These are phyloP conservation scores for Sander vitreus DNA, from an alignment of 2,113 vertebrate genomes.

Conservation along the genomic window DNA sequence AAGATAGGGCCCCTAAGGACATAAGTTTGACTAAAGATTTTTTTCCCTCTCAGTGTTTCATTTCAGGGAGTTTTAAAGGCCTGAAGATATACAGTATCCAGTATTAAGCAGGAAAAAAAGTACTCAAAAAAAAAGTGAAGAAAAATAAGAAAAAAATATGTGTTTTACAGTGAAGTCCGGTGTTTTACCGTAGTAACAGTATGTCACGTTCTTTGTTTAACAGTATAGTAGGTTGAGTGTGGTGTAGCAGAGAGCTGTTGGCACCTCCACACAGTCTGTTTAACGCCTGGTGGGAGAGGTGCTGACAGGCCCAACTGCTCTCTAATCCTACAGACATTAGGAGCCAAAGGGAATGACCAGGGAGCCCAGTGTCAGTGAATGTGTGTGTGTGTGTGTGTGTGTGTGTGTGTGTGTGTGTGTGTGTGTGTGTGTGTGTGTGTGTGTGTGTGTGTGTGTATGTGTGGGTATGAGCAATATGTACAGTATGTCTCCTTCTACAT, in stretches of 20 bases:
- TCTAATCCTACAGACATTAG: conserved; percentile 71
- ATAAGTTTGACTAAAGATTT: neutral
- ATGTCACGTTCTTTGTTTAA: conserved; percentile 54
- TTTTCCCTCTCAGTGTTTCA: neutral
- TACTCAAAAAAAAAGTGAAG: neutral
- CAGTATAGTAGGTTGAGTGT: conserved; percentile 57
- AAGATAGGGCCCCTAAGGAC: no score
- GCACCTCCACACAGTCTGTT: conserved; percentile 77
- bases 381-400: conserved; percentile 19
- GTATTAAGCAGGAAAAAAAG: neutral
- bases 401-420: conserved; percentile 7
- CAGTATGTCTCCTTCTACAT: conserved; percentile 5
- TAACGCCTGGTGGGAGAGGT: conserved; percentile 81
- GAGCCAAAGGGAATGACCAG: conserved; percentile 67
- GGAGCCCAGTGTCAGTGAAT: conserved; percentile 28
- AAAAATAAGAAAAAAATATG: neutral
- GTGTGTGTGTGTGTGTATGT: conserved; percentile 30
- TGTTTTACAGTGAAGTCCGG: conserved; percentile 25
- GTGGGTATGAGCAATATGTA: conserved; percentile 6
- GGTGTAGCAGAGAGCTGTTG: conserved; percentile 66
- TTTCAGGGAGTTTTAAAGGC: neutral
- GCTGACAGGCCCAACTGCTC: conserved; percentile 74
- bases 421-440: conserved; percentile 22
- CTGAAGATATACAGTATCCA: neutral
- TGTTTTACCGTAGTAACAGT: conserved; percentile 49